Evolutionary conservation across 2,888 invertebrate genomes (phyloP), one percentile per base, ranked within the genome.

Genomic region (Smittia sp.): DNA sequence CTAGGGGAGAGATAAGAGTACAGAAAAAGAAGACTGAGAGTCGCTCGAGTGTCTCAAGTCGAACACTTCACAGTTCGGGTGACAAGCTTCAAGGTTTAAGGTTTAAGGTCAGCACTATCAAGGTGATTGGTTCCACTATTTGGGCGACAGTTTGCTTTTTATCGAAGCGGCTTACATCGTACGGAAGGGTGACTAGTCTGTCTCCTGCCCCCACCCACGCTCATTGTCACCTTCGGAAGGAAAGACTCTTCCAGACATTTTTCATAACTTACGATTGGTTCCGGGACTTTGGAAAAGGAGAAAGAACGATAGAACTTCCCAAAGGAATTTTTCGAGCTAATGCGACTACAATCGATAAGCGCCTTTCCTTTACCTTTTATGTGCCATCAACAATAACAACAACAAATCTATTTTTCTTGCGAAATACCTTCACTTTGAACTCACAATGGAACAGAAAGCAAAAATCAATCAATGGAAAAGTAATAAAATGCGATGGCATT

Each of bases 381-480:
- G n/a, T 46, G 24, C 24, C 20, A 22, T 69, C 27, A 24, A 54
- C 27, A 18, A 69, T 69, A 27, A 25, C 22, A 69, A 27, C 27
- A 69, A 69, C 54, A 69, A 25, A 63, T 25, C 63, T 25, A 63
- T 63, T 63, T 39, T 20, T 65, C 39, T 18, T 46, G n/a, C 58
- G 7, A 58, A 39, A 18, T 39, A 20, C 22, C n/a, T 67, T 67
- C 18, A 67, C 39, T 67, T 67, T 39, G 67, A 20, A 67, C 38
- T 27, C 67, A 32, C 54, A 68, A 41, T 52, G 18, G 62, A 46
- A 24, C 1, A 25, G 1, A 63, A 27, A 65, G 68, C 22, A 46
- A 46, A 67, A 54, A 54, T 69, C 69, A 69, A 69, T 69, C 69
- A 69, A 69, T 69, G 27, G 69, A 69, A 69, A 54, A 20, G 69